Base-by-base conservation (phyloP, 2,888 invertebrate species). In the Eilema caniola region DNA sequence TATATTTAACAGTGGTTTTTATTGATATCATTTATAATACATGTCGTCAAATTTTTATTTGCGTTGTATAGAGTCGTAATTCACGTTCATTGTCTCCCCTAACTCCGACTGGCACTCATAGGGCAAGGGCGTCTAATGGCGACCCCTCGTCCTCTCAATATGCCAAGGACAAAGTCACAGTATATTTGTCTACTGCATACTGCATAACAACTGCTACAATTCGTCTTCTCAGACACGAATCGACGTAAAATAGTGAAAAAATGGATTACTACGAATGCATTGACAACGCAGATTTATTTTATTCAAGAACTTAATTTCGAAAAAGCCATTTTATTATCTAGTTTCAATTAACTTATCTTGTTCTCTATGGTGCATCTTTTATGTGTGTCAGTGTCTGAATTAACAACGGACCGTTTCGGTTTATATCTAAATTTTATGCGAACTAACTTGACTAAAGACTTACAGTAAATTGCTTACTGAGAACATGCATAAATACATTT, bases 131-230 rank as follows among this genome's bases (percentile, higher is more conserved):
- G 68, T 56, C 67, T 66, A 71, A 71, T 67, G 66, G 71, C 70
- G 70, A 33, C 73, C 81, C 81, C 81, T 82, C 64, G 64, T 57
- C 61, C 61, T 61, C 65, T 75, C 56, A 72, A 69, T 75, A 73
- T 73, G 74, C 76, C 83, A 82, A 83, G 82, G 83, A 68, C 81
- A 77, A 61, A 70, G 53, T 66, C n/a, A 47, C 62, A 62, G 59
- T 69, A 67, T 71, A 71, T 77, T 72, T 67, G 65, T 76, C 61
- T 67, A 66, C 73, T 57, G 64, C 28, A 28, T 62, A n/a, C n/a
- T n/a, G n/a, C n/a, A 61, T 70, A 72, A 76, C 69, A 70, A 24
- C 33, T 24, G 14, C 5, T 33, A 7, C 56, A 37, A 33, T 25
- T 62, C 23, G 28, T 20, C 53, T 67, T 31, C 16, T 10, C 24